phyloP scores from a whole-genome alignment of 1,140 invertebrate species.

The Ganaspis sp. region DNA sequence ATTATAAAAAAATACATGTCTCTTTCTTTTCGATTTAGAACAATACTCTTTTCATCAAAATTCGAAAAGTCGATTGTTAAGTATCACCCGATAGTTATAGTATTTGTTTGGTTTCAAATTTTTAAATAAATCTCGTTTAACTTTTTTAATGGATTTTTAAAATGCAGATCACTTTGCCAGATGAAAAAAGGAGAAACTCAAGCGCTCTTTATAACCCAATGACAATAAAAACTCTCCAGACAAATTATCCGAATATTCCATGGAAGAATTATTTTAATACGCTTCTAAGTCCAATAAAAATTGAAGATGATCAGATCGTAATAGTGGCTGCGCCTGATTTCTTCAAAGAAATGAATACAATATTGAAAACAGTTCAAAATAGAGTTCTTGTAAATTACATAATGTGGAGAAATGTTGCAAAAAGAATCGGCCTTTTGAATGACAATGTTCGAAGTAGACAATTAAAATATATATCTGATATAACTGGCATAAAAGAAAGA shows the following conservation, averaged over 20 bases:
- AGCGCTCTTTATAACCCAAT: constrained; percentile 94
- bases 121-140: no score
- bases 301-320: constrained; percentile 84
- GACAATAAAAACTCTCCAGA: constrained; percentile 85
- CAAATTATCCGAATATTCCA: constrained; percentile 85
- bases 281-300: constrained; percentile 79
- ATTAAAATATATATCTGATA: constrained; percentile 83
- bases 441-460: constrained; percentile 83
- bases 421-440: constrained; percentile 85
- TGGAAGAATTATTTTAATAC: constrained; percentile 90
- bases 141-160: no score
- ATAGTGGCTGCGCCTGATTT: constrained; percentile 89
- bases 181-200: constrained; percentile 93
- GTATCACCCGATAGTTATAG: no score
- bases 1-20: no score
- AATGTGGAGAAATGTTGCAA: constrained; percentile 82
- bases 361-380: constrained; percentile 78
- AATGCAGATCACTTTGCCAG: constrained; percentile 89
- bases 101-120: no score
- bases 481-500: constrained; percentile 83
- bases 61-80: no score
- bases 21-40: no score
- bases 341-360: constrained; percentile 81
- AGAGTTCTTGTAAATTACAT: constrained; percentile 83
- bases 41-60: no score